A percentile compares a stretch with the other conserved stretches of the same genome.
Conservation (phyloP, 2,113 vertebrate species). For the Colossoma macropomum region DNA sequence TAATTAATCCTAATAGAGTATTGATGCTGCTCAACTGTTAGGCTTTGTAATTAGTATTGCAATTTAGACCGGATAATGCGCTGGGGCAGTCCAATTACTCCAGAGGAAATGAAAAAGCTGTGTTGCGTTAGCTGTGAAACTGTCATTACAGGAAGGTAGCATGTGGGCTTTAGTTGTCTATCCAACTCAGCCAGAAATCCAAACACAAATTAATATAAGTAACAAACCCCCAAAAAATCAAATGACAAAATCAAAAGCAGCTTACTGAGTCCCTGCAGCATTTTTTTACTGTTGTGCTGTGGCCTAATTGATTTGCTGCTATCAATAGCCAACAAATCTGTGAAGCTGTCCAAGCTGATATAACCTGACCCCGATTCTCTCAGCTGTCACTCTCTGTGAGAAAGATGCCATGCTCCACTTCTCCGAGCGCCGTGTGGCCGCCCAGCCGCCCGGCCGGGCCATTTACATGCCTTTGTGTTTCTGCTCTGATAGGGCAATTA, state of each 20-base stretch:
- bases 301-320: slow-evolving; percentile 86
- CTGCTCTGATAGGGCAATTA: slow-evolving; percentile 88
- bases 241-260: neutral
- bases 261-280: slow-evolving; percentile 62
- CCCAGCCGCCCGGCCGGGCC: slow-evolving; percentile 73
- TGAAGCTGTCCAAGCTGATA: slow-evolving; percentile 90
- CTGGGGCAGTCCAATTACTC: slow-evolving; percentile 87
- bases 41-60: slow-evolving; percentile 96
- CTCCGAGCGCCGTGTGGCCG: slow-evolving; percentile 70
- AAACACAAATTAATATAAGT: slow-evolving; percentile 9
- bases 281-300: slow-evolving; percentile 56
- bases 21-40: slow-evolving; percentile 93
- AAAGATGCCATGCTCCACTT: slow-evolving; percentile 87
- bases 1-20: slow-evolving; percentile 99
- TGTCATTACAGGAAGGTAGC: slow-evolving; percentile 63
- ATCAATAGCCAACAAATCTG: slow-evolving; percentile 96
- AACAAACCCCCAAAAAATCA: neutral
- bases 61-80: slow-evolving; percentile 88
- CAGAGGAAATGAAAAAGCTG: slow-evolving; percentile 78
- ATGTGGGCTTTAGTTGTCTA: neutral
- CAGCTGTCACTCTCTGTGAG: slow-evolving; percentile 94
- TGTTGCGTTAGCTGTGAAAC: slow-evolving; percentile 74
- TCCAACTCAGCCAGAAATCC: slow-evolving; percentile 48
- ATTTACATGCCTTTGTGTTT: slow-evolving; percentile 67
- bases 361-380: slow-evolving; percentile 91